Conservation (phyloP, 2,888 invertebrate genomes). For the Drosophila suboccidentalis region DNA sequence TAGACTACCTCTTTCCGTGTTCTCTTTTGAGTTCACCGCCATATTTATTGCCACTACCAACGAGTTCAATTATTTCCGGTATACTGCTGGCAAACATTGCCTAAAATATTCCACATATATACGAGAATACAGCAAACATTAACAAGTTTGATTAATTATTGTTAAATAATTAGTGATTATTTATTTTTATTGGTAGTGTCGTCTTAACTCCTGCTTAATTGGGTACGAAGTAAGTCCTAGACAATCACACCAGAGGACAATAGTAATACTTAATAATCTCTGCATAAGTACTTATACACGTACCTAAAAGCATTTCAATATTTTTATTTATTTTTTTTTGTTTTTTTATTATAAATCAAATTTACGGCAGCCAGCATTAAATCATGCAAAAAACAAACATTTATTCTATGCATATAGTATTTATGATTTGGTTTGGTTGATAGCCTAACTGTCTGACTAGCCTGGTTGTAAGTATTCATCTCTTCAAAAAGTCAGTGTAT, state of each 20-base stretch:
- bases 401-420: slow-evolving; percentile 26
- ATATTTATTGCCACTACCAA: slow-evolving; percentile 99
- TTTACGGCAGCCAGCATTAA: slow-evolving; percentile 85
- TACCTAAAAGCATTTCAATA: slow-evolving; percentile 58
- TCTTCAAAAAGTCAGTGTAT: slow-evolving; percentile 28
- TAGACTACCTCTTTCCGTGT: slow-evolving; percentile 98
- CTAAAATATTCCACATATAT: slow-evolving; percentile 88
- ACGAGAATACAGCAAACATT: slow-evolving; percentile 55
- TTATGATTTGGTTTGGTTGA: slow-evolving; percentile 1
- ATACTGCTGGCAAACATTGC: slow-evolving; percentile 99
- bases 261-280: slow-evolving; percentile 21
- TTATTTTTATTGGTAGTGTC: slow-evolving; percentile 42
- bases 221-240: slow-evolving; percentile 45
- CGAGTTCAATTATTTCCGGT: slow-evolving; percentile 99
- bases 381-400: slow-evolving; percentile 78
- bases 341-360: slow-evolving; percentile 52
- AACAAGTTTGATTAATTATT: slow-evolving; percentile 34
- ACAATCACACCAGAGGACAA: slow-evolving; percentile 61
- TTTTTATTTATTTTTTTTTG: not conserved
- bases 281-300: slow-evolving; percentile 18
- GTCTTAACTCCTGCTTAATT: slow-evolving; percentile 34
- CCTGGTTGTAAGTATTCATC: slow-evolving; percentile 17
- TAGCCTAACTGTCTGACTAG: slow-evolving; percentile 23
- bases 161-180: slow-evolving; percentile 34
- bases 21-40: slow-evolving; percentile 99